Percentiles rank a stretch among this genome's conserved stretches.
Conservation (phyloP, 2,113 vertebrate species). For the Jacana jacana region DNA sequence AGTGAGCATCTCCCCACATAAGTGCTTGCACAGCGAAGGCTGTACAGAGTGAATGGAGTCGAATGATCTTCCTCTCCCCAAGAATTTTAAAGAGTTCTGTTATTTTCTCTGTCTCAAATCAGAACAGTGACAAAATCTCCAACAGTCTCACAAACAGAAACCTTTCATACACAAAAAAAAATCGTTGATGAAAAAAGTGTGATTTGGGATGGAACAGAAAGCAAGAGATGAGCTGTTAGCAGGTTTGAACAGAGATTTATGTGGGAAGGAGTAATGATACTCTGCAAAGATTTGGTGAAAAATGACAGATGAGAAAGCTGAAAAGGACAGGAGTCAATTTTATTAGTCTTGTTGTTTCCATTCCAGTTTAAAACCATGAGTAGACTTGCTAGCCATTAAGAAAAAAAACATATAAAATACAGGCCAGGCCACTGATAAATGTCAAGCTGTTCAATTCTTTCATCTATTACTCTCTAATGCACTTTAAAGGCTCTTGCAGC, state of each 20-base stretch:
- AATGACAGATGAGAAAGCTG: neutral
- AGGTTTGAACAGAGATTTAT: neutral
- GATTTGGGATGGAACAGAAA: neutral
- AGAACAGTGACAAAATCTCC: neutral
- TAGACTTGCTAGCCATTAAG: neutral
- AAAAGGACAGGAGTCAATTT: neutral
- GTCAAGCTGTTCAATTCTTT: conserved; percentile 6
- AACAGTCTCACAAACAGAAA: neutral
- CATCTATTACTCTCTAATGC: neutral
- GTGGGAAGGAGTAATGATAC: neutral
- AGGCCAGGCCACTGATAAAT: neutral
- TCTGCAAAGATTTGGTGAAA: neutral
- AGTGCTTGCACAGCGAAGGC: neutral
- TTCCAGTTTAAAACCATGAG: neutral
- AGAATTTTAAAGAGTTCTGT: neutral
- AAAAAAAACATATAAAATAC: neutral
- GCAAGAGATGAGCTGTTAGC: neutral
- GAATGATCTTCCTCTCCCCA: neutral
- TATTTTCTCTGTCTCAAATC: neutral
- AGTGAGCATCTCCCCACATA: neutral
- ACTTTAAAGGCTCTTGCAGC: neutral
- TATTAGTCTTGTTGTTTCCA: neutral
- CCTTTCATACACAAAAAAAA: neutral
- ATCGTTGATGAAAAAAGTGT: neutral
- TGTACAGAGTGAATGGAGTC: neutral